Conservation (phyloP, 1,140 invertebrate genomes). For the Solenopsis invicta region DNA sequence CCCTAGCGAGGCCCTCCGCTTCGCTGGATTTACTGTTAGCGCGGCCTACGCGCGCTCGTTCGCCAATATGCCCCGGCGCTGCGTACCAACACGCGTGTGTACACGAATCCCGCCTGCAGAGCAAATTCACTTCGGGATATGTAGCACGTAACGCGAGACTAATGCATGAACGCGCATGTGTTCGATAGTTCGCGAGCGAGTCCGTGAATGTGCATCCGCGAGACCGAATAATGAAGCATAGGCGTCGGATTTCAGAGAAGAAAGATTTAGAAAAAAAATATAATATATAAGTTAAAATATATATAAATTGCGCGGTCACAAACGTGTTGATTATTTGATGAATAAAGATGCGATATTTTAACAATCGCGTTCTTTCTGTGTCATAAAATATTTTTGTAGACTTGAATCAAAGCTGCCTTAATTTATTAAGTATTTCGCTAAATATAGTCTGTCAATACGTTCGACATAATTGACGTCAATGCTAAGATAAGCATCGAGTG, state of each 20-base stretch:
- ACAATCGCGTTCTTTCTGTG: background rate
- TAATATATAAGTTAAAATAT: background rate
- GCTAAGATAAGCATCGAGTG: background rate
- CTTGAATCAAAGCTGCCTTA: background rate
- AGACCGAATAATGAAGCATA: conserved; percentile 25
- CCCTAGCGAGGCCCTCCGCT: conserved; percentile 8
- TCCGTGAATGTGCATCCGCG: conserved; percentile 10
- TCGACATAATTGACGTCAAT: background rate
- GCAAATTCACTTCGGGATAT: conserved; percentile 32
- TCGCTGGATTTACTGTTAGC: conserved; percentile 65
- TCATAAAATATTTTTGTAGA: background rate
- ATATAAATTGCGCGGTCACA: background rate
- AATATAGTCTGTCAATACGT: background rate
- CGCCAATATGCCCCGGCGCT: background rate
- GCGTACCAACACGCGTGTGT: conserved; percentile 20
- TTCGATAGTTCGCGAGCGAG: conserved; percentile 8
- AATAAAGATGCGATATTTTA: background rate
- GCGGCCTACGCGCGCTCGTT: conserved; percentile 29
- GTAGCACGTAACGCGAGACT: conserved; percentile 29
- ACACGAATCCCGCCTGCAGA: conserved; percentile 29
- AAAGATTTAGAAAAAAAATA: background rate
- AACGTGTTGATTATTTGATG: background rate
- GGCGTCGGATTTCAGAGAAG: background rate
- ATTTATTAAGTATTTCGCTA: background rate
- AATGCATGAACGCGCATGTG: conserved; percentile 8